Conservation (phyloP, 35 echinoderm and acorn worm genomes). For the Chiridota heheva region DNA sequence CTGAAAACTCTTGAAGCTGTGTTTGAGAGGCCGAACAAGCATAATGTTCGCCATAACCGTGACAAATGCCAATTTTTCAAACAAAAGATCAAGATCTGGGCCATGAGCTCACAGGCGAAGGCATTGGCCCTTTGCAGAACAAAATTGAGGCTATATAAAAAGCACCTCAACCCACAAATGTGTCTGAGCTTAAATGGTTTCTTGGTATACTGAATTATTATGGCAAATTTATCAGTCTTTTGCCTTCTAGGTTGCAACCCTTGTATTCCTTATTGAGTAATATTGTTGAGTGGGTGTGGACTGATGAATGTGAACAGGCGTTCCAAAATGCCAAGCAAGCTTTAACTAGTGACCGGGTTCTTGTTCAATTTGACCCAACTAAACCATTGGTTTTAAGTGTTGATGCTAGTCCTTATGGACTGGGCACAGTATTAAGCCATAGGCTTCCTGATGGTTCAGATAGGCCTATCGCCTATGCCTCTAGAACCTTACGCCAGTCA, state of each 20-base stretch:
- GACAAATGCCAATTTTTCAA: constrained; percentile 19
- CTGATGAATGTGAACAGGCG: background rate
- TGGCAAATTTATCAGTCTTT: constrained; percentile 32
- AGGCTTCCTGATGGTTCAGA: background rate
- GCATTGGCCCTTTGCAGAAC: background rate
- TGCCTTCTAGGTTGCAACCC: background rate
- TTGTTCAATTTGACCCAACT: background rate
- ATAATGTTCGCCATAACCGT: constrained; percentile 13
- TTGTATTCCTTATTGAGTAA: background rate
- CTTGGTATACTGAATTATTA: constrained; percentile 39
- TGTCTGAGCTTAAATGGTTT: background rate
- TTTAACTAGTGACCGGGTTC: background rate
- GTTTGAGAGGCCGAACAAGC: background rate
- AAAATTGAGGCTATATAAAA: constrained; percentile 17
- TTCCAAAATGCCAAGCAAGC: background rate
- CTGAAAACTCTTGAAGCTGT: background rate
- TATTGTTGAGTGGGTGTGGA: background rate
- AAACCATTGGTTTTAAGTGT: background rate
- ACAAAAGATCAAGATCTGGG: background rate
- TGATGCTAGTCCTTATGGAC: constrained; percentile 21
- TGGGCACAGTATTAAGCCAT: constrained; percentile 24
- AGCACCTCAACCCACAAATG: background rate
- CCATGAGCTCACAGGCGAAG: background rate
- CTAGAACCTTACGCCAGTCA: background rate
- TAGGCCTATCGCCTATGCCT: background rate